These are phyloP conservation scores for Drosophila paucipuncta DNA, from an alignment of 2,888 invertebrate species.

Conservation along the genomic window DNA sequence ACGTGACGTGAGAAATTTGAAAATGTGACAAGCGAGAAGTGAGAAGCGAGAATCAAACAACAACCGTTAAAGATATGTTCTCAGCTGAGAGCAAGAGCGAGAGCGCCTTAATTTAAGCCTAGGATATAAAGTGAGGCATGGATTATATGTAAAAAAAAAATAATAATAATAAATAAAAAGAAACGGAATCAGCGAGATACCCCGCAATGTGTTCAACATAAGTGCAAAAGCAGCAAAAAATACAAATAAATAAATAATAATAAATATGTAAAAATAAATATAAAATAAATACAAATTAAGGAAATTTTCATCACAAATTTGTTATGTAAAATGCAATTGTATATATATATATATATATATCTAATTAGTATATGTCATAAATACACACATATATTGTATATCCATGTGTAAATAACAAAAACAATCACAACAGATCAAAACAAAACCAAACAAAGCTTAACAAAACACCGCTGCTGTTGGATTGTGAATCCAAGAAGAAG, in stretches of 20 bases:
- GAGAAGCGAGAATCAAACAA: constrained; percentile 18
- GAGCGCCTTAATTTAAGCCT: constrained; percentile 33
- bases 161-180: neutral
- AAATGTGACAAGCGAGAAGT: constrained; percentile 35
- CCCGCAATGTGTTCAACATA: constrained; percentile 54
- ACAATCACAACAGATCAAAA: constrained; percentile 21
- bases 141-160: constrained; percentile 26
- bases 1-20: constrained; percentile 42
- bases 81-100: constrained; percentile 16
- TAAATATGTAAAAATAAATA: constrained; percentile 6
- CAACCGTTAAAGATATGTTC: constrained; percentile 21
- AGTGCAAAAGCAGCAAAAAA: constrained; percentile 31
- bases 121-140: constrained; percentile 38
- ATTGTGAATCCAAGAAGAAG: constrained; percentile 41
- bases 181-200: constrained; percentile 40
- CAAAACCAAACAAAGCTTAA: constrained; percentile 26
- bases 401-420: constrained; percentile 25
- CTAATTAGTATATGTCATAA: constrained; percentile 3
- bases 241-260: neutral
- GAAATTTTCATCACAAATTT: neutral
- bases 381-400: constrained; percentile 14
- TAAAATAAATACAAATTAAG: constrained; percentile 1
- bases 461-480: constrained; percentile 40
- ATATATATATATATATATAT: constrained; percentile 11
- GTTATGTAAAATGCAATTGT: constrained; percentile 28